phyloP scores from a whole-genome alignment of 2,888 invertebrate species.

The Amblyteles armatorius region DNA sequence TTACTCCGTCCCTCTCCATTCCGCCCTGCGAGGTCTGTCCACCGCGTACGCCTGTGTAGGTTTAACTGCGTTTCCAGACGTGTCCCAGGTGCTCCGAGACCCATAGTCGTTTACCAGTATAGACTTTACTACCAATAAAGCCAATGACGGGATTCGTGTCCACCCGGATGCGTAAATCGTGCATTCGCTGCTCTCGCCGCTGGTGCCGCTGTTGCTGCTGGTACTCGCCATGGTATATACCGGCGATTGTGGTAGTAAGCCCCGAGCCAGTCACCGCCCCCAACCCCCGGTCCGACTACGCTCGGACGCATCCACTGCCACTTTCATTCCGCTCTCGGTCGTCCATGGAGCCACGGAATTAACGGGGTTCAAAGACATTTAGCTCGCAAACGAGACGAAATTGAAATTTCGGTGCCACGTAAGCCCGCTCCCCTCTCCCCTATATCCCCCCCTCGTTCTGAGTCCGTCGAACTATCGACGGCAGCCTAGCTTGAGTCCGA shows the following conservation, averaged over 20 bases:
- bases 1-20: slow-evolving; percentile 22
- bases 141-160: slow-evolving; percentile 80
- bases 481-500: background rate
- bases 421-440: background rate
- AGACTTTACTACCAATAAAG: slow-evolving; percentile 82
- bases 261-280: slow-evolving; percentile 46
- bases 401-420: slow-evolving; percentile 57
- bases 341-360: slow-evolving; percentile 63
- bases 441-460: background rate
- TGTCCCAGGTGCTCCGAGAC: slow-evolving; percentile 79
- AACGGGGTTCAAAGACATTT: slow-evolving; percentile 64
- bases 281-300: slow-evolving; percentile 50
- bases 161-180: slow-evolving; percentile 79
- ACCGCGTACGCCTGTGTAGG: slow-evolving; percentile 67
- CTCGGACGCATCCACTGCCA: slow-evolving; percentile 62
- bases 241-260: slow-evolving; percentile 38
- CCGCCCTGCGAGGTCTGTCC: slow-evolving; percentile 35
- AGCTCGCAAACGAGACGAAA: slow-evolving; percentile 55
- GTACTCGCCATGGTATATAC: slow-evolving; percentile 8
- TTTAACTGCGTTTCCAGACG: slow-evolving; percentile 80
- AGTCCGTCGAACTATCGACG: background rate
- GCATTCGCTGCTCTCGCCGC: slow-evolving; percentile 70
- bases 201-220: slow-evolving; percentile 37
- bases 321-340: slow-evolving; percentile 66
- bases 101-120: slow-evolving; percentile 78